A percentile compares a stretch with the other conserved stretches of the same genome.
Conservation (phyloP, 2,888 invertebrate species). For the Epiblema foenella region DNA sequence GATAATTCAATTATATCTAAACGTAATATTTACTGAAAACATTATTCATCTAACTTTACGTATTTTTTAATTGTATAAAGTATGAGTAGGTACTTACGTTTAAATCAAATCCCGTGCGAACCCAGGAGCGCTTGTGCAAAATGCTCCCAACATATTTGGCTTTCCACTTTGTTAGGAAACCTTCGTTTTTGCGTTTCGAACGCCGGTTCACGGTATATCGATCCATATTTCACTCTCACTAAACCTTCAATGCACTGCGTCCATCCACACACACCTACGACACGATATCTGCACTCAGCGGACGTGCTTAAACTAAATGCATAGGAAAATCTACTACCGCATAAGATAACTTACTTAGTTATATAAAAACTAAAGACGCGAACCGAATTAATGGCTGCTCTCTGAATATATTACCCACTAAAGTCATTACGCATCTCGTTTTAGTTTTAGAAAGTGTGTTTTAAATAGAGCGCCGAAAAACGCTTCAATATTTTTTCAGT, state of each 20-base stretch:
- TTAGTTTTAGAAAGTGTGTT: constrained; percentile 61
- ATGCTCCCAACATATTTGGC: constrained; percentile 68
- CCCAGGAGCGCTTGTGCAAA: constrained; percentile 69
- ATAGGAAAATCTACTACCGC: constrained; percentile 62
- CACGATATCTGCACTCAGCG: constrained; percentile 65
- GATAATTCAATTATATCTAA: not conserved
- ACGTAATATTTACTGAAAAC: not conserved
- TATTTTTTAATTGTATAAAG: not conserved
- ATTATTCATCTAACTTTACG: not conserved
- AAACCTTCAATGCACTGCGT: constrained; percentile 56
- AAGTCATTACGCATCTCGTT: constrained; percentile 44
- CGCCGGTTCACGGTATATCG: constrained; percentile 73
- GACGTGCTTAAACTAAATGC: constrained; percentile 69
- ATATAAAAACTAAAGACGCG: constrained; percentile 74
- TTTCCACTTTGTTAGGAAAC: constrained; percentile 72
- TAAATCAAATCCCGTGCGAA: constrained; percentile 74
- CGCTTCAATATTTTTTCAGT: constrained; percentile 48
- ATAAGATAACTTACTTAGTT: constrained; percentile 64
- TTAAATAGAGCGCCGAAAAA: constrained; percentile 48
- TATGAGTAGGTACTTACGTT: constrained; percentile 66
- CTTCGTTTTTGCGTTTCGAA: constrained; percentile 72
- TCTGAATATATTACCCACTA: constrained; percentile 59
- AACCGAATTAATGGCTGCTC: constrained; percentile 69
- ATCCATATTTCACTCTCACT: constrained; percentile 66
- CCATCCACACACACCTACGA: constrained; percentile 53